Base-by-base conservation (phyloP, 2,797 vertebrate genomes). In the Megalops cyprinoides region DNA sequence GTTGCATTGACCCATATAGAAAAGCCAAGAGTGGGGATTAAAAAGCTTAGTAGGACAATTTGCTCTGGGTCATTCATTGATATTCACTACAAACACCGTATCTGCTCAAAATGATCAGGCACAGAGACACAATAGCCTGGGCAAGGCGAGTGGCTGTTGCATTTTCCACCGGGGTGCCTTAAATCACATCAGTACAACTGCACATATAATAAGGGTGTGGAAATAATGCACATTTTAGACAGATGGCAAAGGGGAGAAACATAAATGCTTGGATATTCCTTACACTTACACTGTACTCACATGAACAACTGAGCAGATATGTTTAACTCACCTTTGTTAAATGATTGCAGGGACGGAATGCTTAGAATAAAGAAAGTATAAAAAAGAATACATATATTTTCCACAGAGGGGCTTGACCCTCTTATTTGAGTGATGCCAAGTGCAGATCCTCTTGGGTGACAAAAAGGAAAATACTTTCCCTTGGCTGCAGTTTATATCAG, bases 1-100 rank as follows among this genome's bases (percentile, higher is more conserved):
- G 75, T 2, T 80, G 15, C 76, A 85, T 0, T 83, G 77, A 79
- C 60, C 79, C 51, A 85, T 62, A 77, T 81, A 75, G 71, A 37
- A 75, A 82, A 76, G 37, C 37, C 46, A 83, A 78, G 34, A 82
- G 53, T n/a, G 58, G 31, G 60, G 83, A 85, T 83, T 82, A 81
- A 31, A 79, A 39, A 56, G 42, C 58, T 79, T 51, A 78, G 74
- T 46, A 65, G 49, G 69, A 62, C 73, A 55, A 12, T 67, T 81
- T 82, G 53, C 62, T 31, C 42, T 25, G 48, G 34, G 34, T 51
- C 28, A 28, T 12, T 60, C 77, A 78, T 78, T 82, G 28, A 84
- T 82, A 79, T 81, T 78, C 77, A 82, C 31, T 62, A 60, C 65
- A 82, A 55, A 79, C 62, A 31, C 71, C 74, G 51, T 46, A 56